phyloP scores from a whole-genome alignment of 2,113 vertebrate genomes.

The Ciconia stormi region DNA sequence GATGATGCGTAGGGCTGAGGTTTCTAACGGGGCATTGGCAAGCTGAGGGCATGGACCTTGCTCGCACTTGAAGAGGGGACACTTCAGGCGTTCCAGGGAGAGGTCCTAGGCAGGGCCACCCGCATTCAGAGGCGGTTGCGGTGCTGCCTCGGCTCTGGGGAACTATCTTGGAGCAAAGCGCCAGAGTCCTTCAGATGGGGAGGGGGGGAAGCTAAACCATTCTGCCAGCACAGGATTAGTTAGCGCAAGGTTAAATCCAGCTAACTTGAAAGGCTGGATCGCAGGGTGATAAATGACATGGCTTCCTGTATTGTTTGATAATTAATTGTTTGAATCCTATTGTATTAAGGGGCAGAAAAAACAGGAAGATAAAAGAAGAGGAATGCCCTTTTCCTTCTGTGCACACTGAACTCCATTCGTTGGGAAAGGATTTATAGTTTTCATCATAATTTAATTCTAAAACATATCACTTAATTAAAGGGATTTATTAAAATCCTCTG shows the following conservation, averaged over 20 bases:
- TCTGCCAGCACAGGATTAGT: not conserved
- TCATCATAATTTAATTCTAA: conserved; percentile 57
- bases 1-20: not conserved
- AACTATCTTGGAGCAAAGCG: not conserved
- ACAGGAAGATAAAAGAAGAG: not conserved
- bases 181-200: not conserved
- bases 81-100: accelerated
- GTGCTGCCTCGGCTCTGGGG: not conserved
- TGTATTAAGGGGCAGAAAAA: not conserved
- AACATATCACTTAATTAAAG: conserved; percentile 67
- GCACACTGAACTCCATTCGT: not conserved
- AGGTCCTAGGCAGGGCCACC: not conserved
- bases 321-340: conserved; percentile 32
- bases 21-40: not conserved
- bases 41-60: too few relatives aligned
- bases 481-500: conserved; percentile 61
- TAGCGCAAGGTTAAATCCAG: not conserved
- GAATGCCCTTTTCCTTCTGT: conserved; percentile 3
- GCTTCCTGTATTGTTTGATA: conserved; percentile 14
- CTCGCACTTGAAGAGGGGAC: accelerated
- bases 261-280: not conserved
- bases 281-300: not conserved
- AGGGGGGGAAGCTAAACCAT: accelerated
- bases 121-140: not conserved
- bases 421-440: conserved; percentile 42